These are phyloP conservation scores for Misgurnus mizolepis DNA, from an alignment of 2,113 vertebrate genomes.

Conservation along the genomic window DNA sequence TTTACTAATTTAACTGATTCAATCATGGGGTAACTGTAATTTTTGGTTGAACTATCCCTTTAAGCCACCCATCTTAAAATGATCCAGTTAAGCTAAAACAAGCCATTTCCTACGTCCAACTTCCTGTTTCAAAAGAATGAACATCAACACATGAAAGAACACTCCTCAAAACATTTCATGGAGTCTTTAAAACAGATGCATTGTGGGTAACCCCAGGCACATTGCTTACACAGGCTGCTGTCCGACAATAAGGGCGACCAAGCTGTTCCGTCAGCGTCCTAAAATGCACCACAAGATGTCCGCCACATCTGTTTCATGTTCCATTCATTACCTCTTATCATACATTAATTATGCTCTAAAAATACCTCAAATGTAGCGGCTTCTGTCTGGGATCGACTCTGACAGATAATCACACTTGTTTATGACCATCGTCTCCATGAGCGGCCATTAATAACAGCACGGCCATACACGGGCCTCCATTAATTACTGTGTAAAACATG, in stretches of 20 bases:
- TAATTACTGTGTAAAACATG: slow-evolving; percentile 55
- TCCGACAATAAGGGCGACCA: not conserved
- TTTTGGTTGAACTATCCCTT: no score
- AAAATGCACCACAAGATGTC: slow-evolving; percentile 74
- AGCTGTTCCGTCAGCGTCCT: not conserved
- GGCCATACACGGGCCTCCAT: slow-evolving; percentile 34
- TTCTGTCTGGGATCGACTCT: slow-evolving; percentile 62
- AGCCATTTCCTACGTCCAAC: no score
- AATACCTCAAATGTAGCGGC: slow-evolving; percentile 65
- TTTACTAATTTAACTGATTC: no score
- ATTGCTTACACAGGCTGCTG: not conserved
- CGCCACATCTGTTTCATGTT: slow-evolving; percentile 76
- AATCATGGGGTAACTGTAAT: no score
- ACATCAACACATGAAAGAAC: no score
- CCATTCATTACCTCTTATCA: slow-evolving; percentile 75
- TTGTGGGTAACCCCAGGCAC: not conserved
- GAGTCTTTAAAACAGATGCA: not conserved
- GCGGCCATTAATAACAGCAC: slow-evolving; percentile 36
- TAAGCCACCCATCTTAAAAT: no score
- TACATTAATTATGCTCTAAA: slow-evolving; percentile 78
- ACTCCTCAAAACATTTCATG: no score
- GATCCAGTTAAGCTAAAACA: no score
- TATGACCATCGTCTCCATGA: slow-evolving; percentile 66
- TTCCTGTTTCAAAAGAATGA: no score
- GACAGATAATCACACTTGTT: slow-evolving; percentile 73